Evolutionary conservation across 2,888 invertebrate species (phyloP).

Genomic region (Lasioglossum villosulum): DNA sequence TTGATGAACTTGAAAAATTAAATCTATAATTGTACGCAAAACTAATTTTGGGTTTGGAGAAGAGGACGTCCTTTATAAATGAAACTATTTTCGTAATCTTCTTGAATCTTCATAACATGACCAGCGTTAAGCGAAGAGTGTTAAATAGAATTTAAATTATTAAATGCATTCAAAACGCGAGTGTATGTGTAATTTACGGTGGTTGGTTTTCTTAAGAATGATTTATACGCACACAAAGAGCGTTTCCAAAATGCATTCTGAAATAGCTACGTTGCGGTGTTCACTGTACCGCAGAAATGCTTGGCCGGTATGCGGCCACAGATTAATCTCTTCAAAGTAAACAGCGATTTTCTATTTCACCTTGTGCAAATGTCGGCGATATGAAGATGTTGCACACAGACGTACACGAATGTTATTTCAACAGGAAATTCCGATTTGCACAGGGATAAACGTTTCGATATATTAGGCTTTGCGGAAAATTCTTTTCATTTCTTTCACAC

Average conservation of each 20-base stretch:
- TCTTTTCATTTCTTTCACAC: too few relatives aligned
- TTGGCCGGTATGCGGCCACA: not conserved
- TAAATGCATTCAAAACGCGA: too few relatives aligned
- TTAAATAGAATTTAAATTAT: not conserved
- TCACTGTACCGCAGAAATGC: conserved; percentile 8
- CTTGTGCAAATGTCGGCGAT: not conserved
- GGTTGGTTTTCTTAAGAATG: not conserved
- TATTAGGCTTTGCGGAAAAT: too few relatives aligned
- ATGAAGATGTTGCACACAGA: not conserved
- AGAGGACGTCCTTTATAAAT: not conserved
- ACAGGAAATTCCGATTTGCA: not conserved
- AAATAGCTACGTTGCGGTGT: conserved; percentile 3
- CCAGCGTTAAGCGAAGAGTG: not conserved
- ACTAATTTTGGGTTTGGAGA: not conserved
- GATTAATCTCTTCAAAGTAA: conserved; percentile 14
- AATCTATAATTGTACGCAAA: not conserved
- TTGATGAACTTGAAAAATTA: too few relatives aligned
- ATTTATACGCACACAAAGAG: not conserved
- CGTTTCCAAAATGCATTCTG: not conserved
- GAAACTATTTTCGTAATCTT: not conserved
- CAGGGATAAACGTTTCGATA: not conserved
- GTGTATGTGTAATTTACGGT: not conserved
- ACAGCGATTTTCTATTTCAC: conserved; percentile 16
- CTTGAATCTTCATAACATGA: not conserved
- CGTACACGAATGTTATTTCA: not conserved